Conservation (phyloP, 1,140 invertebrate genomes). For the Musca vetustissima region DNA sequence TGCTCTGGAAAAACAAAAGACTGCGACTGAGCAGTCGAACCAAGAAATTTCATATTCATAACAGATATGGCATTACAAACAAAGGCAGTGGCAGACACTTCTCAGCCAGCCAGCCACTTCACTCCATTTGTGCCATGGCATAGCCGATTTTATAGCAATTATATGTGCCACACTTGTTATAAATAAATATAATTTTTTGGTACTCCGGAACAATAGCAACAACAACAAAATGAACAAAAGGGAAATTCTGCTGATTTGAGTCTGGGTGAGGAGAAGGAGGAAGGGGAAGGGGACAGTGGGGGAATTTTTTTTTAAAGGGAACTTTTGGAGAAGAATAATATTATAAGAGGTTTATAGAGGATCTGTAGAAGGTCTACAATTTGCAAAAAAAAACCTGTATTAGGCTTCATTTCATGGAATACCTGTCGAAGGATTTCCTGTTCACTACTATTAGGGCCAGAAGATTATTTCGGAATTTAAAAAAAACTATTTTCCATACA, state of each 20-base stretch:
- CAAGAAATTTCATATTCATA: constrained; percentile 11
- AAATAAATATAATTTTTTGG: constrained; percentile 8
- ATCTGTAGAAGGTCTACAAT: no score
- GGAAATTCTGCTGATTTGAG: background rate
- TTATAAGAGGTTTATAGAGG: no score
- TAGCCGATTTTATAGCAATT: constrained; percentile 1
- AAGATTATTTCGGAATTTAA: no score
- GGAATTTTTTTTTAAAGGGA: no score
- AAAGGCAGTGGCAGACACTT: no score
- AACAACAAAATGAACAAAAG: background rate
- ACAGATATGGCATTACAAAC: background rate
- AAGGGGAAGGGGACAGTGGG: background rate
- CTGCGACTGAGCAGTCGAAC: background rate
- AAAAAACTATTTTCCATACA: no score
- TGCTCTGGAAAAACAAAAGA: background rate
- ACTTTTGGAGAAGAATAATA: background rate
- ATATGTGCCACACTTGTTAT: constrained; percentile 12
- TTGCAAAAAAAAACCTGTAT: no score
- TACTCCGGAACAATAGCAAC: no score
- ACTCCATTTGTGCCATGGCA: background rate
- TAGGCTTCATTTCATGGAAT: no score
- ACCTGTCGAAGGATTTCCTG: no score
- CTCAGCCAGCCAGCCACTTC: background rate
- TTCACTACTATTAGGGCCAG: no score
- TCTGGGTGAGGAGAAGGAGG: no score